Conservation (phyloP, 2,113 vertebrate genomes). For the Morone chrysops region DNA sequence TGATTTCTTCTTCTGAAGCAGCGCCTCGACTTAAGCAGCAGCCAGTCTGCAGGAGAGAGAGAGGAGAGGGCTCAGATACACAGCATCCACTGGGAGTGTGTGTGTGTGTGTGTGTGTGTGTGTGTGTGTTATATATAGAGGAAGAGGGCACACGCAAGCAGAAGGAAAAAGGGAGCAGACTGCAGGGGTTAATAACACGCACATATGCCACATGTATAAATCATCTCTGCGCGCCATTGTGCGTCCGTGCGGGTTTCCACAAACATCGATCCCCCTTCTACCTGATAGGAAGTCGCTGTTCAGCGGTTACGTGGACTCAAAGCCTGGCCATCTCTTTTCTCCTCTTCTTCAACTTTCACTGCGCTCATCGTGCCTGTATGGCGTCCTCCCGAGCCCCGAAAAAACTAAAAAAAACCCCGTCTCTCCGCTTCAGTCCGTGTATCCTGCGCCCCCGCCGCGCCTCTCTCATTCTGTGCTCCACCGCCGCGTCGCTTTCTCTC, state of each 20-base stretch:
- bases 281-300: slow-evolving; percentile 47
- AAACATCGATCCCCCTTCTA: slow-evolving; percentile 21
- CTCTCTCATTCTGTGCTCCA: slow-evolving; percentile 27
- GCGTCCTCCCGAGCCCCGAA: neutral
- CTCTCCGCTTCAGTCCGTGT: neutral
- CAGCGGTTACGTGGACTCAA: slow-evolving; percentile 15
- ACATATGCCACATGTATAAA: slow-evolving; percentile 46
- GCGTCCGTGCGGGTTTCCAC: neutral
- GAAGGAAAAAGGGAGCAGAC: neutral
- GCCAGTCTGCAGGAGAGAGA: slow-evolving; percentile 51
- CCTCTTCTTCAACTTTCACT: slow-evolving; percentile 36
- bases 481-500: slow-evolving; percentile 22
- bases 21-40: slow-evolving; percentile 27
- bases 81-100: neutral
- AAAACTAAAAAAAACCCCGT: neutral
- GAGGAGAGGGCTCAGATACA: neutral
- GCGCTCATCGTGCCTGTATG: slow-evolving; percentile 8
- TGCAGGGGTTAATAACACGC: neutral
- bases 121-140: neutral
- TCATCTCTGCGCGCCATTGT: neutral
- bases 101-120: neutral
- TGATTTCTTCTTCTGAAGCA: slow-evolving; percentile 1
- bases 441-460: slow-evolving; percentile 17
- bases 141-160: neutral
- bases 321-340: slow-evolving; percentile 42